phyloP scores from a whole-genome alignment of 2,113 vertebrate genomes.

The Proteles cristata region DNA sequence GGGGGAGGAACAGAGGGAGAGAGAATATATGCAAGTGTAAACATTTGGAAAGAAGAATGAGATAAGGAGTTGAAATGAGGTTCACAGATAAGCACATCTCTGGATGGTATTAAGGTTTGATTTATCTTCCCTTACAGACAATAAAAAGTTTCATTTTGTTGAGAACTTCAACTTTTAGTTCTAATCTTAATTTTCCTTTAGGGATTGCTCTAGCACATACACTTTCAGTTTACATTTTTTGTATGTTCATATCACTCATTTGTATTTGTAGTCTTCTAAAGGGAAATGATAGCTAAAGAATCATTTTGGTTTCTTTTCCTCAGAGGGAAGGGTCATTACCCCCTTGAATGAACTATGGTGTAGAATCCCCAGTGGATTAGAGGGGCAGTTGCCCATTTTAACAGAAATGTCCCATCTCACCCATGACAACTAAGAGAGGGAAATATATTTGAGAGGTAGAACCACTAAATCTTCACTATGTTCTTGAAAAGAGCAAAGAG shows the following conservation, averaged over 20 bases:
- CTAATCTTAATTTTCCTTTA: neutral
- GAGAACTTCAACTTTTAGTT: neutral
- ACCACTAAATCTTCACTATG: neutral
- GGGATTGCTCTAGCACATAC: neutral
- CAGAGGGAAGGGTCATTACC: neutral
- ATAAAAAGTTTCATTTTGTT: neutral
- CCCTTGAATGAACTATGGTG: neutral
- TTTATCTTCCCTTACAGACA: neutral
- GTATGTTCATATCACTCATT: neutral
- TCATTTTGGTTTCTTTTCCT: neutral
- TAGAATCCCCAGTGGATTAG: neutral
- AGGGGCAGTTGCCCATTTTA: neutral
- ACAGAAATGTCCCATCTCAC: neutral
- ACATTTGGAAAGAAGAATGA: neutral
- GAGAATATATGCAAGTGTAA: neutral
- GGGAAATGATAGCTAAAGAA: neutral
- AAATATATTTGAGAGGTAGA: neutral
- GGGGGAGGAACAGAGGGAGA: too few species aligned
- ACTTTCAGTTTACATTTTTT: neutral
- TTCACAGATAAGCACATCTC: neutral
- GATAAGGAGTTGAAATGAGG: neutral
- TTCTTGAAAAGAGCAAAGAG: neutral
- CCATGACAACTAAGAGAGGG: neutral
- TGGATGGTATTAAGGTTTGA: neutral
- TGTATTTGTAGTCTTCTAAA: neutral